Evolutionary conservation across 2,797 vertebrate genomes (phyloP).

Genomic region (Sylvilagus floridanus): DNA sequence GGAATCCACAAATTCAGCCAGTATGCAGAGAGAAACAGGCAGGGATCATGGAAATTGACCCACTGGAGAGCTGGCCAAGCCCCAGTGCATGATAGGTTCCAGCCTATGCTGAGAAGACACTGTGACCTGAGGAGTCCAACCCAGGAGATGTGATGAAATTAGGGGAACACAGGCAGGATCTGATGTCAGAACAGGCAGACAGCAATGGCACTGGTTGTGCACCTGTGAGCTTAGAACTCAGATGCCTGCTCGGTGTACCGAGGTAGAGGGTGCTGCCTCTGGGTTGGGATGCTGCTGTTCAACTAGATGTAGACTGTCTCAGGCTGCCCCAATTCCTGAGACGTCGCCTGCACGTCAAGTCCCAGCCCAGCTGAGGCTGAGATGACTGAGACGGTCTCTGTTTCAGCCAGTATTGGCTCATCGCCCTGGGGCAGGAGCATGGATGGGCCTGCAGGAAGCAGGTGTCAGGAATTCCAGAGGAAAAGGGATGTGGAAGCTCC

Average conservation of each 20-base stretch:
- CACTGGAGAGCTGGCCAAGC: neutral
- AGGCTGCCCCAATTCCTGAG: no score
- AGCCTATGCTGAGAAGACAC: no score
- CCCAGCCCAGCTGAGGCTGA: neutral
- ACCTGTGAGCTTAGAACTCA: neutral
- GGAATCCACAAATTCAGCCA: conserved; percentile 7
- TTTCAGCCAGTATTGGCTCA: neutral
- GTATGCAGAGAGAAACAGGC: neutral
- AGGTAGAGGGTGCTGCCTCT: neutral
- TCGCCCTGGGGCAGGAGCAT: neutral
- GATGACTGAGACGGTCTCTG: neutral
- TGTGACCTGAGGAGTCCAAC: no score
- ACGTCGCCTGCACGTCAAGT: neutral
- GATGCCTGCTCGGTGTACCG: neutral
- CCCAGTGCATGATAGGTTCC: neutral
- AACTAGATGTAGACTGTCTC: neutral
- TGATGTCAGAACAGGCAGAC: neutral
- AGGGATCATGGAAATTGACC: neutral
- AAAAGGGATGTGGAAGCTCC: neutral
- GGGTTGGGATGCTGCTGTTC: neutral
- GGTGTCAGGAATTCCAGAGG: neutral
- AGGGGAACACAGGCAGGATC: neutral
- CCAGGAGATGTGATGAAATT: neutral
- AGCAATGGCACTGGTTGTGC: neutral
- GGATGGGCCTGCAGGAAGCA: neutral